Percentiles rank a stretch among this genome's conserved stretches.
These are phyloP conservation scores for Kryptolebias ocellatus DNA, from an alignment of 2,797 vertebrate genomes.

Conservation along the genomic window DNA sequence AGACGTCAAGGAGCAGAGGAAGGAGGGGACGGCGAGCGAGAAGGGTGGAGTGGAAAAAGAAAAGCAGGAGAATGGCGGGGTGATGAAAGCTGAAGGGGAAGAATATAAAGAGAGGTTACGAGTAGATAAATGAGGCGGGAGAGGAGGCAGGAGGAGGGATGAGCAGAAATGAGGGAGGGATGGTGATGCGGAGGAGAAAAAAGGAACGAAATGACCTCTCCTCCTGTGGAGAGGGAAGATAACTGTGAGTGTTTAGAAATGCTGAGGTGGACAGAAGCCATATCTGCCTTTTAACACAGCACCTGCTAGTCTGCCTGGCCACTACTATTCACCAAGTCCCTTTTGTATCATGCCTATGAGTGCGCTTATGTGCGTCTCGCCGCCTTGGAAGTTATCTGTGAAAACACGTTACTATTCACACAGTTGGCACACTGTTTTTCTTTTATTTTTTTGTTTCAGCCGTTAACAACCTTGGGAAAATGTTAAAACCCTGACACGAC, in stretches of 20 bases:
- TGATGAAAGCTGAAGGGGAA: slow-evolving; percentile 40
- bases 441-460: slow-evolving; percentile 62
- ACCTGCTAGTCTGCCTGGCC: slow-evolving; percentile 64
- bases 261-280: slow-evolving; percentile 80
- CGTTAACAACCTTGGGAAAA: slow-evolving; percentile 23
- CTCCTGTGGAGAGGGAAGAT: slow-evolving; percentile 70
- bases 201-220: slow-evolving; percentile 75
- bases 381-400: slow-evolving; percentile 14
- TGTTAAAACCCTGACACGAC: slow-evolving; percentile 45
- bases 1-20: slow-evolving; percentile 51
- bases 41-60: slow-evolving; percentile 54
- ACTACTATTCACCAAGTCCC: slow-evolving; percentile 67
- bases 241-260: slow-evolving; percentile 76
- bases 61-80: slow-evolving; percentile 37
- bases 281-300: slow-evolving; percentile 77
- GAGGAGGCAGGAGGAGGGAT: slow-evolving; percentile 44
- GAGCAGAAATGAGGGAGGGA: slow-evolving; percentile 50
- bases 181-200: slow-evolving; percentile 50
- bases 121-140: slow-evolving; percentile 65
- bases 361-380: slow-evolving; percentile 28
- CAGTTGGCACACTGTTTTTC: slow-evolving; percentile 43
- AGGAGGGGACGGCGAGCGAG: slow-evolving; percentile 42
- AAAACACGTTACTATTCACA: slow-evolving; percentile 38
- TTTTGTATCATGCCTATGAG: slow-evolving; percentile 56
- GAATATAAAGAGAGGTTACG: slow-evolving; percentile 50